phyloP scores from a whole-genome alignment of 2,888 invertebrate genomes.

The Invenusta paracnida region DNA sequence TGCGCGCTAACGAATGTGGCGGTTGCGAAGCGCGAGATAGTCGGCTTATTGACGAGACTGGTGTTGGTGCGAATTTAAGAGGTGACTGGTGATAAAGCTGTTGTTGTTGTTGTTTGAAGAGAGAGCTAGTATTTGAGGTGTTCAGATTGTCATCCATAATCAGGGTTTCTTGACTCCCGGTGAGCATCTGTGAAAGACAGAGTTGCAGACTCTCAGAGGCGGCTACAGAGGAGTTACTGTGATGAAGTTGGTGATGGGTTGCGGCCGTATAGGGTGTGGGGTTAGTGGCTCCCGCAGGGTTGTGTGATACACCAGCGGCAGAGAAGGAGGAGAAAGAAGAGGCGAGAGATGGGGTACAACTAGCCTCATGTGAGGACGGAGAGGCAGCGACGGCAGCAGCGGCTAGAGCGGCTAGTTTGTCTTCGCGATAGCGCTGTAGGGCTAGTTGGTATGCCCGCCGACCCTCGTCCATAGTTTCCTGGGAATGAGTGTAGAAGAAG shows the following conservation, averaged over 20 bases:
- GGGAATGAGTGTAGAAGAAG: background rate
- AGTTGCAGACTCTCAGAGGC: background rate
- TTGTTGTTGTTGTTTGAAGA: too few species aligned
- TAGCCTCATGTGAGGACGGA: too few species aligned
- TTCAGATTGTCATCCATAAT: background rate
- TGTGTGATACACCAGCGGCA: background rate
- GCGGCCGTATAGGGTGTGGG: background rate
- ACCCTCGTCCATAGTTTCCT: background rate
- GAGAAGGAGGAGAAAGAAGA: background rate
- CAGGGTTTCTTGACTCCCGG: background rate
- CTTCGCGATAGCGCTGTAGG: background rate
- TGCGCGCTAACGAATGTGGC: background rate
- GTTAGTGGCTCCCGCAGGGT: background rate
- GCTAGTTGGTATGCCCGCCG: too few species aligned
- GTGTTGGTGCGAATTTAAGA: background rate
- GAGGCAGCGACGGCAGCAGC: background rate
- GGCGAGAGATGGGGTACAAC: slow-evolving; percentile 15
- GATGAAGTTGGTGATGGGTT: background rate
- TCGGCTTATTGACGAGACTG: background rate
- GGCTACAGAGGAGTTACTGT: background rate
- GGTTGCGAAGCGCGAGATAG: background rate
- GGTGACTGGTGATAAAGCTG: too few species aligned
- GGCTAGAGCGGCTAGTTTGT: background rate
- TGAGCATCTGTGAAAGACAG: background rate
- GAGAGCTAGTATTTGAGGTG: background rate